Base-by-base conservation (phyloP, 2,113 vertebrate species). In the Pseudopodoces humilis region DNA sequence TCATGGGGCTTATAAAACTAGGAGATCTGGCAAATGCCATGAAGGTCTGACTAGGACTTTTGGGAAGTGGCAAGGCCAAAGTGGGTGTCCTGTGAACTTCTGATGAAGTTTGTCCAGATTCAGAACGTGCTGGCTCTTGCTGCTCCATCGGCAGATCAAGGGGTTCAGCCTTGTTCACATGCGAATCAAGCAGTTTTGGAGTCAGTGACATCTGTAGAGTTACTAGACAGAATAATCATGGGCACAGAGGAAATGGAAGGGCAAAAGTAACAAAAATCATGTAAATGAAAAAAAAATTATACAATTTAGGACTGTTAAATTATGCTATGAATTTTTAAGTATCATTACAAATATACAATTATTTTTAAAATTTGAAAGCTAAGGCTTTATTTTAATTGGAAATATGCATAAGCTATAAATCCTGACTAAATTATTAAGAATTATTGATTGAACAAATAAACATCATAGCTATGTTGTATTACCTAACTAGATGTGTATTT, bases 151-250 rank as follows among this genome's bases (percentile, higher is more conserved):
- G 96, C 71, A 95, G 94, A 91, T 96, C 92, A 88, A 97, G 91
- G 33, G 91, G 84, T 50, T 94, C 92, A 80, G 94, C 94, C 94
- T 94, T 81, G 97, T 95, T 98, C 56, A 96, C 97, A 97, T 62
- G 95, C 88, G 97, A 93, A 95, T 96, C 97, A 93, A 95, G 97
- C 93, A 89, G 92, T 95, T 97, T 91, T 97, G 98, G 97, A 96
- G 96, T 97, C 97, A 98, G 97, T 97, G 97, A 98, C 93, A 98
- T 95, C 98, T 98, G 98, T 52, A 98, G 98, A 89, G 95, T 98
- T 97, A 98, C 98, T 98, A 97, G 85, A 97, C 83, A 92, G 94
- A 96, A 96, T 95, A 96, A 96, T 91, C 94, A 80, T 95, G 98
- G 91, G 97, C 98, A 97, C 97, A 98, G 91, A 96, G 92, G 97